These are phyloP conservation scores for Drosophila ironensis DNA, from an alignment of 1,140 invertebrate species.

Conservation along the genomic window DNA sequence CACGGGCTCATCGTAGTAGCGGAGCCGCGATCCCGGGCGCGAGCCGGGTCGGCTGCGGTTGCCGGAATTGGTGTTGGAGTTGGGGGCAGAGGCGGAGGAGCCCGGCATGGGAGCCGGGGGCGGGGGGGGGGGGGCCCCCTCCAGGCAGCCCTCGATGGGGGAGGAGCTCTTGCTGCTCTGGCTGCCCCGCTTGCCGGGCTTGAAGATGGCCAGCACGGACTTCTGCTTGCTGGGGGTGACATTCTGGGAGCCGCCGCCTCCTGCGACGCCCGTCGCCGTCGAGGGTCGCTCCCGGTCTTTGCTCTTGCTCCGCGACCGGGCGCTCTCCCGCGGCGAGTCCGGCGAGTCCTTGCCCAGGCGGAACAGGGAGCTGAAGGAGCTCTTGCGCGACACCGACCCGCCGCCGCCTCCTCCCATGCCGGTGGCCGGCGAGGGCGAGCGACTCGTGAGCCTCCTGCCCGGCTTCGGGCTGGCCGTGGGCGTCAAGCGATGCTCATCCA, in stretches of 20 bases:
- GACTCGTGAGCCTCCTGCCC: slow-evolving; percentile 75
- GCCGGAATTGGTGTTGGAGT: no score
- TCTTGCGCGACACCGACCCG: slow-evolving; percentile 87
- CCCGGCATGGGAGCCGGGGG: slow-evolving; percentile 43
- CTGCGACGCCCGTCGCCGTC: slow-evolving; percentile 18
- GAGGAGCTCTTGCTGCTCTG: slow-evolving; percentile 80
- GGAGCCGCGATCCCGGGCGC: slow-evolving; percentile 71
- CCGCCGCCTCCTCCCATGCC: slow-evolving; percentile 16
- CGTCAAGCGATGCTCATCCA: slow-evolving; percentile 74
- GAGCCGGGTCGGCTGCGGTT: slow-evolving; percentile 56
- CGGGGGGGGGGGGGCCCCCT: slow-evolving; percentile 47
- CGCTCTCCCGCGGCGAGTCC: slow-evolving; percentile 77
- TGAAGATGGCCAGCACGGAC: slow-evolving; percentile 86
- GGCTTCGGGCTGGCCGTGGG: slow-evolving; percentile 82
- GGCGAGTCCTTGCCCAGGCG: slow-evolving; percentile 82
- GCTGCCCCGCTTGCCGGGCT: slow-evolving; percentile 82
- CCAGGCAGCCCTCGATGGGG: slow-evolving; percentile 59
- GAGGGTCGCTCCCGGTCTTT: slow-evolving; percentile 83
- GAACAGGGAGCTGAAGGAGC: slow-evolving; percentile 90
- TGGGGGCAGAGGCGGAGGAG: no score
- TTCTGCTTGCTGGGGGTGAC: slow-evolving; percentile 85
- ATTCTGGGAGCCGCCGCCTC: slow-evolving; percentile 74
- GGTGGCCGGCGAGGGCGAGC: slow-evolving; percentile 82
- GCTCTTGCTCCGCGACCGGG: slow-evolving; percentile 86
- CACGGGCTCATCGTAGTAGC: slow-evolving; percentile 85